Conservation (phyloP, 2,113 vertebrate genomes). For the Lipotes vexillifer region DNA sequence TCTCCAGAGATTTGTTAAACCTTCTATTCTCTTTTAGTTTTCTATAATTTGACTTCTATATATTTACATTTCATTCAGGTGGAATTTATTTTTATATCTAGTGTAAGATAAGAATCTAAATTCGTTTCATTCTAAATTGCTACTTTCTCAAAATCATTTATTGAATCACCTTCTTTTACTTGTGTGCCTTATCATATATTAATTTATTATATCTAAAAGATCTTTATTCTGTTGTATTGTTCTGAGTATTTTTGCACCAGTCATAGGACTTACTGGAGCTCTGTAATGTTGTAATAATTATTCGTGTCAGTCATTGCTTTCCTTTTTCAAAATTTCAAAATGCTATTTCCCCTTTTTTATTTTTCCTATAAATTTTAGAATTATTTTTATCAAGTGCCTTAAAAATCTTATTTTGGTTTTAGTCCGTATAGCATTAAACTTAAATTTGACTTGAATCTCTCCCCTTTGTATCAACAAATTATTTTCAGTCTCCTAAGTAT, state of each 20-base stretch:
- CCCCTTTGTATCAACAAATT: not conserved
- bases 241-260: not conserved
- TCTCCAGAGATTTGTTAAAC: not conserved
- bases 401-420: not conserved
- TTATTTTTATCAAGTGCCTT: not conserved
- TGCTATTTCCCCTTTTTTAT: not conserved
- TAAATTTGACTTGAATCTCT: slow-evolving; percentile 15
- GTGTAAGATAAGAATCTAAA: not conserved
- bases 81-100: slow-evolving; percentile 19
- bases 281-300: not conserved
- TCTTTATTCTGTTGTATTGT: not conserved
- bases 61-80: slow-evolving; percentile 16
- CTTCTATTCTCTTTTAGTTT: not conserved
- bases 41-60: not conserved
- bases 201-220: not conserved
- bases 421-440: not conserved
- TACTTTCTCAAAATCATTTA: not conserved
- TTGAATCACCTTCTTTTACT: not conserved
- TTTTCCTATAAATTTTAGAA: slow-evolving; percentile 24
- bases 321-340: not conserved
- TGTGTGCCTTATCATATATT: not conserved
- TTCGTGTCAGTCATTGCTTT: not conserved
- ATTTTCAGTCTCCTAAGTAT: not conserved
- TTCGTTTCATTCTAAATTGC: not conserved
- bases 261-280: not conserved